phyloP scores from a whole-genome alignment of 2,888 invertebrate species.

The Ochropleura plecta region DNA sequence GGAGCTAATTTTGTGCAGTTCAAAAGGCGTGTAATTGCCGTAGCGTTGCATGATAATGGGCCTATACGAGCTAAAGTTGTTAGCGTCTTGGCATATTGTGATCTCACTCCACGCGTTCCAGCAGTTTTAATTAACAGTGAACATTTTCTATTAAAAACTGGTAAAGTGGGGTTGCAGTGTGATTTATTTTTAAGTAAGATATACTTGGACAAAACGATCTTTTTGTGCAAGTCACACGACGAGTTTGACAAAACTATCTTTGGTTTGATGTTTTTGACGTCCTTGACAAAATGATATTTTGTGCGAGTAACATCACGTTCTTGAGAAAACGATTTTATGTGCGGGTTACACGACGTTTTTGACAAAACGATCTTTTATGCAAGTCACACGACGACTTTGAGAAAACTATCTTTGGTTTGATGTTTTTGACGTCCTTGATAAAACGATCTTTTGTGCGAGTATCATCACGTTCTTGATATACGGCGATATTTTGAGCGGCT shows the following conservation, averaged over 20 bases:
- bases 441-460: background rate
- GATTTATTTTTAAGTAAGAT: background rate
- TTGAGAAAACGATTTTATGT: background rate
- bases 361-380: too few species aligned
- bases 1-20: constrained; percentile 59
- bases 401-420: too few species aligned
- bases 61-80: constrained; percentile 69
- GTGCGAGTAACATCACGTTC: too few species aligned
- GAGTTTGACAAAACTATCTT: too few species aligned
- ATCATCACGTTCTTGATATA: too few species aligned
- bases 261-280: background rate
- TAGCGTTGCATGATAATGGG: constrained; percentile 65
- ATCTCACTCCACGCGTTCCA: constrained; percentile 22
- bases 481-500: background rate
- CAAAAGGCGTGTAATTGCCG: constrained; percentile 68
- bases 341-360: background rate
- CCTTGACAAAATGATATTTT: background rate
- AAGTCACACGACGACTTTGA: too few species aligned
- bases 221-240: background rate
- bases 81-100: constrained; percentile 59
- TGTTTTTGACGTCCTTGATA: background rate
- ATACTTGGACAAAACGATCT: background rate
- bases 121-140: constrained; percentile 51
- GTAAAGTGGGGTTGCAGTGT: background rate
- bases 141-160: constrained; percentile 22